These are phyloP conservation scores for Strix aluco DNA, from an alignment of 2,113 vertebrate species.

Conservation along the genomic window DNA sequence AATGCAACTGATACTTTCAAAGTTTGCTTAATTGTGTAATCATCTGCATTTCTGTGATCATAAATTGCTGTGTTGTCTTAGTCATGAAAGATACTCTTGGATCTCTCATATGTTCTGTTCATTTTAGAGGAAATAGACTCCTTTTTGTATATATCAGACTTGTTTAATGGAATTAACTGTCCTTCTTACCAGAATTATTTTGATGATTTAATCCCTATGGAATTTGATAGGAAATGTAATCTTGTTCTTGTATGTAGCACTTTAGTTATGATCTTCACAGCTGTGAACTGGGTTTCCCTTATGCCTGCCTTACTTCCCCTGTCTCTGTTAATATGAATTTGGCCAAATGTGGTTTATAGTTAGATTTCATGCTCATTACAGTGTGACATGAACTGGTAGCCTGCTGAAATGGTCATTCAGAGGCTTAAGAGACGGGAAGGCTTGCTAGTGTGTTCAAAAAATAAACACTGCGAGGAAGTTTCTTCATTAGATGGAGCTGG, in stretches of 20 bases:
- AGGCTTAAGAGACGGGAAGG: neutral
- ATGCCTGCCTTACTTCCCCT: neutral
- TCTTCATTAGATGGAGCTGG: conserved; percentile 37
- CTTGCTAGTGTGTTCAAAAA: conserved; percentile 23
- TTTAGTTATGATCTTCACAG: conserved; percentile 32
- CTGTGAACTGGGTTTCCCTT: conserved; percentile 28
- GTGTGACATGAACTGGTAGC: conserved; percentile 42
- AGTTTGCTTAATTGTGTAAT: neutral
- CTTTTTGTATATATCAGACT: conserved; percentile 18
- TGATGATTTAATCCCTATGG: conserved; percentile 35
- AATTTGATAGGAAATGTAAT: conserved; percentile 50
- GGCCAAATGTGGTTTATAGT: conserved; percentile 46
- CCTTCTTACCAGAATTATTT: conserved; percentile 9
- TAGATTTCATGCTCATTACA: conserved; percentile 64
- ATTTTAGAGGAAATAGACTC: neutral
- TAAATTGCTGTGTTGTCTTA: neutral
- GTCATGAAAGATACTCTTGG: neutral
- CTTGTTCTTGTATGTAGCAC: conserved; percentile 20
- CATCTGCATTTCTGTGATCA: neutral
- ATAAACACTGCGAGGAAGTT: conserved; percentile 28
- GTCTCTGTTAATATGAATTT: conserved; percentile 11
- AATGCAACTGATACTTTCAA: neutral
- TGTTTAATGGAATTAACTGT: conserved; percentile 39
- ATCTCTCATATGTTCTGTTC: neutral
- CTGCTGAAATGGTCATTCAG: conserved; percentile 43